Evolutionary conservation across 2,113 vertebrate genomes (phyloP).

Genomic region (Hemiscyllium ocellatum): DNA sequence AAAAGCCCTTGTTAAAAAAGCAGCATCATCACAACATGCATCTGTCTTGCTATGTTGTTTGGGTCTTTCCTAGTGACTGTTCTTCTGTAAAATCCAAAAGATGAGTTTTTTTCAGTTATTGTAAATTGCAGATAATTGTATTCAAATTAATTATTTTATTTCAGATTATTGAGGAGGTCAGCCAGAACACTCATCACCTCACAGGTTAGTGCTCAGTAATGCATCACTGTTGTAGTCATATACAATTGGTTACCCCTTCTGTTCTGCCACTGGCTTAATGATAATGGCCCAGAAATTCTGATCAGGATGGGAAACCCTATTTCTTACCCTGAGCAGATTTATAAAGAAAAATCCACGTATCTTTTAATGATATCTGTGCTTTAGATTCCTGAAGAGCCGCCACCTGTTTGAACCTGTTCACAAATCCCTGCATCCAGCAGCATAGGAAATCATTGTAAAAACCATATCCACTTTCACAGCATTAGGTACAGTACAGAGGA

Average conservation of each 20-base stretch:
- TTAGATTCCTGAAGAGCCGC: too few relatives aligned
- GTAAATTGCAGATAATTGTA: not conserved
- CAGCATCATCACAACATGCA: not conserved
- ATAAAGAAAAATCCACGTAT: too few relatives aligned
- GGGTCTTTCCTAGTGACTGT: not conserved
- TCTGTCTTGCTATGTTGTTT: not conserved
- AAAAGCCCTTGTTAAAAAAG: too few relatives aligned
- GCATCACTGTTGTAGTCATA: not conserved
- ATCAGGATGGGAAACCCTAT: too few relatives aligned
- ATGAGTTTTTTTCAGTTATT: not conserved
- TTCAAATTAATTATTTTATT: conserved; percentile 5
- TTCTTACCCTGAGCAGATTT: too few relatives aligned
- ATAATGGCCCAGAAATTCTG: not conserved
- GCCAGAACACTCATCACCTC: not conserved
- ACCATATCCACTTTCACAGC: too few relatives aligned
- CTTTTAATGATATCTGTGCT: too few relatives aligned
- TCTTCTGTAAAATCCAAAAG: not conserved
- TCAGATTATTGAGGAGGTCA: conserved; percentile 19
- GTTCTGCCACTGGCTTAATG: not conserved
- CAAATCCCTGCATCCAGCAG: too few relatives aligned
- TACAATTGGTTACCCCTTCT: not conserved
- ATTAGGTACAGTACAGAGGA: too few relatives aligned
- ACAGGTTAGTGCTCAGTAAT: not conserved
- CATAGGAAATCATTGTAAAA: too few relatives aligned
- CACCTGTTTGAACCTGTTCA: too few relatives aligned